Base-by-base conservation (phyloP, 2,888 invertebrate genomes). In the Melieria crassipennis region DNA sequence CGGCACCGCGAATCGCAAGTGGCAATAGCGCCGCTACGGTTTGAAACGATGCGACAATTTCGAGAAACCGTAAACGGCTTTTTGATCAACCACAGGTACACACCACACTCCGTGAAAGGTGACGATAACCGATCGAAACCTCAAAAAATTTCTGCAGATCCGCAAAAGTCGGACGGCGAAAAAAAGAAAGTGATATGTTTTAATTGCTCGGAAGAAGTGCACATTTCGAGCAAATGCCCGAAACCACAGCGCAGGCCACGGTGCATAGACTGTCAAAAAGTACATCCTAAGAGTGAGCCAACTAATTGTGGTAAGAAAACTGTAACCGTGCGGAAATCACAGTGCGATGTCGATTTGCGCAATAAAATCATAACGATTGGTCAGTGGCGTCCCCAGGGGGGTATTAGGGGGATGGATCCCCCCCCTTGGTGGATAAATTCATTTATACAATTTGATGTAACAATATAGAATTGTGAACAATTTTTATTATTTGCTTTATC, bases 161-260 rank as follows among this genome's bases (percentile, higher is more conserved):
- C 30, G 30, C 30, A 30, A 30, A 30, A 30, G 30, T 30, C 30
- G 30, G 30, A 30, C 30, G 30, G 30, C 9, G 16, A 63, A 1
- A 60, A 16, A 13, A 50, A 4, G 13, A 60, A 46, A 7, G 50
- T 67, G 30, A 13, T 47, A 9, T 73, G 70, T 43, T 68, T 60
- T 52, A 73, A 73, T 61, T 70, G 73, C 50, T 61, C 48, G 10
- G 68, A 70, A 16, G 50, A 46, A n/a, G 69, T 71, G 1, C 66
- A 75, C 42, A 68, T 72, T 13, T 62, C 74, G 2, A 69, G 7
- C 7, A 70, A 63, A 42, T 72, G 74, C 47, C 62, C 71, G 1
- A 65, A 70, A 13, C 70, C 74, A n/a, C 69, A 65, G 60, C 68
- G 65, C 5, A 61, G 70, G 9, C 42, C 16, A 9, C 66, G 71